These are phyloP conservation scores for Archegozetes longisetosus DNA, from an alignment of 1,140 invertebrate species.

Conservation along the genomic window DNA sequence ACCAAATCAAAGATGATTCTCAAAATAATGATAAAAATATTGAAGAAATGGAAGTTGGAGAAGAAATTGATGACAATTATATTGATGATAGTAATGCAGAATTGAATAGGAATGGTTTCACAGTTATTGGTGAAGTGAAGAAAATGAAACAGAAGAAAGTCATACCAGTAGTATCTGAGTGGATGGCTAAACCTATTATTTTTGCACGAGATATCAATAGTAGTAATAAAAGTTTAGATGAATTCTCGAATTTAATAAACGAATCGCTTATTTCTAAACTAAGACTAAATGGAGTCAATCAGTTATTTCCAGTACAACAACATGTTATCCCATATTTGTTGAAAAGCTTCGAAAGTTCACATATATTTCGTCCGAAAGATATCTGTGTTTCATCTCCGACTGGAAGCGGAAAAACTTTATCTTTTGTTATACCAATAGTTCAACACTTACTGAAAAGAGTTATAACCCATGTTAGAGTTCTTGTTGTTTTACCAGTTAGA, in stretches of 20 bases:
- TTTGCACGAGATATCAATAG: conserved; percentile 51
- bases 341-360: conserved; percentile 37
- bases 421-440: conserved; percentile 81
- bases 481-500: conserved; percentile 78
- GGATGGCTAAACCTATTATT: conserved; percentile 61
- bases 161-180: conserved; percentile 58
- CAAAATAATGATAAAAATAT: not conserved
- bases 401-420: conserved; percentile 91
- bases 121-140: conserved; percentile 26
- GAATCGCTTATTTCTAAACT: conserved; percentile 43
- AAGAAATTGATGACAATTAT: conserved; percentile 1
- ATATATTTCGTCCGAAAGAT: conserved; percentile 52
- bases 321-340: conserved; percentile 65
- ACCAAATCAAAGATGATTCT: not conserved
- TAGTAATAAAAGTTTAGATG: conserved; percentile 39
- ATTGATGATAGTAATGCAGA: conserved; percentile 1
- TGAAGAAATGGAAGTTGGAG: conserved; percentile 1
- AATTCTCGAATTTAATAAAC: conserved; percentile 40
- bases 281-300: conserved; percentile 49
- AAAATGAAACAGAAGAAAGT: conserved; percentile 32
- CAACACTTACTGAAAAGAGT: conserved; percentile 39
- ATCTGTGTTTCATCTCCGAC: conserved; percentile 94
- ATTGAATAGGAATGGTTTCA: conserved; percentile 24
- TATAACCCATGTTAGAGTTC: conserved; percentile 48
- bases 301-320: conserved; percentile 74